These are phyloP conservation scores for Acleris cristana DNA, from an alignment of 2,888 invertebrate species.

Conservation along the genomic window DNA sequence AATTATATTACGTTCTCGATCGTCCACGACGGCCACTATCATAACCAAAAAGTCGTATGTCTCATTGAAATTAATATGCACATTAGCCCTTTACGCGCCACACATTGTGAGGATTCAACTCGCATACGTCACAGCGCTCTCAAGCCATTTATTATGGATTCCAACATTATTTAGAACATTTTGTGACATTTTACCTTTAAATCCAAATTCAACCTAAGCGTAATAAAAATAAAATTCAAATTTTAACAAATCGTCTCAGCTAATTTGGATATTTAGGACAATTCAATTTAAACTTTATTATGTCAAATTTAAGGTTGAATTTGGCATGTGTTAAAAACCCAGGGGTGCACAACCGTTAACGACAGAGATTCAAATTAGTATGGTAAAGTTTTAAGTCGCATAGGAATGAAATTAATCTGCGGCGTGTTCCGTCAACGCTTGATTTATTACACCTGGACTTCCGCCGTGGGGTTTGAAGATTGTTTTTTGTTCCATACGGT, in stretches of 20 bases:
- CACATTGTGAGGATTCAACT: slow-evolving; percentile 31
- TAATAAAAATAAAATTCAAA: slow-evolving; percentile 14
- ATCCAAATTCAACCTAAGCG: slow-evolving; percentile 25
- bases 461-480: slow-evolving; percentile 32
- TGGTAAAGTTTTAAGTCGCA: slow-evolving; percentile 49
- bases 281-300: not conserved
- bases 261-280: slow-evolving; percentile 7
- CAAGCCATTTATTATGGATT: slow-evolving; percentile 37
- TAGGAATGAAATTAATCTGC: slow-evolving; percentile 43
- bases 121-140: slow-evolving; percentile 39
- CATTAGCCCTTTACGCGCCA: slow-evolving; percentile 15
- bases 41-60: slow-evolving; percentile 9
- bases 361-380: slow-evolving; percentile 48
- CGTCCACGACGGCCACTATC: slow-evolving; percentile 22
- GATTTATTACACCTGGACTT: slow-evolving; percentile 53
- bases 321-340: not conserved
- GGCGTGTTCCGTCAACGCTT: slow-evolving; percentile 40
- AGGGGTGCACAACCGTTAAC: slow-evolving; percentile 41
- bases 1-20: slow-evolving; percentile 27
- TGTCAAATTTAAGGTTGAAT: not conserved
- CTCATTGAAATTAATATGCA: not conserved
- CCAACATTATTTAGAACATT: slow-evolving; percentile 36
- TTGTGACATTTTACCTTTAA: slow-evolving; percentile 25
- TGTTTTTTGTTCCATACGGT: slow-evolving; percentile 14
- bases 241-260: slow-evolving; percentile 5